phyloP scores from a whole-genome alignment of 1,140 invertebrate species.

The Bombus consobrinus region DNA sequence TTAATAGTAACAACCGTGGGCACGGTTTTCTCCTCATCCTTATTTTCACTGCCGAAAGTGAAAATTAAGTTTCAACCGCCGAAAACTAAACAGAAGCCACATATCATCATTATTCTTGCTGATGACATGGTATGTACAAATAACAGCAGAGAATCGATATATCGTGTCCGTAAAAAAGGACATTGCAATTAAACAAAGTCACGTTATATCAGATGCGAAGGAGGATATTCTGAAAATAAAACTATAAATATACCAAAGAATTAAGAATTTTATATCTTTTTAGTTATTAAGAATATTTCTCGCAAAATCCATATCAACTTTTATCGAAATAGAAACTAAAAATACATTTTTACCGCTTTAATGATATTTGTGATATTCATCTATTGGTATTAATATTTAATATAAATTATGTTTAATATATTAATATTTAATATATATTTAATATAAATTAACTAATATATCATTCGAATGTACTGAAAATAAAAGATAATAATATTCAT shows the following conservation, averaged over 20 bases:
- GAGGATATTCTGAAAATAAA: not conserved
- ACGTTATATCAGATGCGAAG: too few relatives aligned
- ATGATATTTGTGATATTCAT: not conserved
- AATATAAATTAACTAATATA: too few relatives aligned
- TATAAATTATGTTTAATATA: too few relatives aligned
- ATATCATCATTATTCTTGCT: slow-evolving; percentile 85
- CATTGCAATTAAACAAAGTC: too few relatives aligned
- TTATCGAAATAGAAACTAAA: not conserved
- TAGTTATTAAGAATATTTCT: not conserved
- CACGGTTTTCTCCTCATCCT: slow-evolving; percentile 16
- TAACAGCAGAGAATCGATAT: not conserved
- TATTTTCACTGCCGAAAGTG: not conserved
- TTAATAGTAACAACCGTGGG: not conserved
- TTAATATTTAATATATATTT: too few relatives aligned
- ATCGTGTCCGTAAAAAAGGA: too few relatives aligned
- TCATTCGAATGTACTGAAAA: not conserved
- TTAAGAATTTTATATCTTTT: too few relatives aligned
- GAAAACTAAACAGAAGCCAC: slow-evolving; percentile 71
- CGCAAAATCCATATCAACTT: not conserved
- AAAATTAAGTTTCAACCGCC: not conserved
- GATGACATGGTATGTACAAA: slow-evolving; percentile 84
- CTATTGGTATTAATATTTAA: not conserved
- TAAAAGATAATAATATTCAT: not conserved
- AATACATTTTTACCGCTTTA: too few relatives aligned
- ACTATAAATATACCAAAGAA: not conserved